Evolutionary conservation across 1,140 invertebrate species (phyloP).

Genomic region (Conus betulinus): DNA sequence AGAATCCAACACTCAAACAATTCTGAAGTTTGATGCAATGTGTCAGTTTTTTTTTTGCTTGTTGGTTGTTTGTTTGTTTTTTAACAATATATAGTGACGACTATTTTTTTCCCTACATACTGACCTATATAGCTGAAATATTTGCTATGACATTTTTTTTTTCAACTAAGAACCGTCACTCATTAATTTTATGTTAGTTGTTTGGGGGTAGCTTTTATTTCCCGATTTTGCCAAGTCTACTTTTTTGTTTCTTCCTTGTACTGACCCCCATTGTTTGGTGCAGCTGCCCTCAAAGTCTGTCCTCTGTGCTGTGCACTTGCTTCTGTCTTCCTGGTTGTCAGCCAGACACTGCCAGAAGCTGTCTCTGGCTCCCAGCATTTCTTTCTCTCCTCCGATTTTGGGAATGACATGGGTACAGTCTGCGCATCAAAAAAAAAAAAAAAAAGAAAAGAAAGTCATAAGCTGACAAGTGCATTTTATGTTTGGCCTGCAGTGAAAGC

Average conservation of each 20-base stretch:
- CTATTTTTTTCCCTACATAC: no score
- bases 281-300: slow-evolving; percentile 89
- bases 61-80: no score
- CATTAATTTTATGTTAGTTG: no score
- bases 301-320: slow-evolving; percentile 84
- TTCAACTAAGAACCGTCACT: no score
- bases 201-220: no score
- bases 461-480: not conserved
- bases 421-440: not conserved
- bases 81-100: no score
- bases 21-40: no score
- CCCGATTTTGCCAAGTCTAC: no score
- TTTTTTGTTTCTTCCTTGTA: not conserved
- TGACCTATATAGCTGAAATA: no score
- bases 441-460: not conserved
- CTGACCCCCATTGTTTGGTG: slow-evolving; percentile 88
- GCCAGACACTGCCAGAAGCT: slow-evolving; percentile 93
- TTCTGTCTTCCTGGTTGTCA: slow-evolving; percentile 78
- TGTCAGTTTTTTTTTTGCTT: no score
- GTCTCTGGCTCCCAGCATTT: slow-evolving; percentile 91
- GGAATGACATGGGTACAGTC: slow-evolving; percentile 36
- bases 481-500: not conserved
- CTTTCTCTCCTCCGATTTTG: slow-evolving; percentile 86
- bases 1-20: no score
- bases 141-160: no score